phyloP scores from a whole-genome alignment of 2,113 vertebrate genomes.

The Rhegmatorhina hoffmannsi region DNA sequence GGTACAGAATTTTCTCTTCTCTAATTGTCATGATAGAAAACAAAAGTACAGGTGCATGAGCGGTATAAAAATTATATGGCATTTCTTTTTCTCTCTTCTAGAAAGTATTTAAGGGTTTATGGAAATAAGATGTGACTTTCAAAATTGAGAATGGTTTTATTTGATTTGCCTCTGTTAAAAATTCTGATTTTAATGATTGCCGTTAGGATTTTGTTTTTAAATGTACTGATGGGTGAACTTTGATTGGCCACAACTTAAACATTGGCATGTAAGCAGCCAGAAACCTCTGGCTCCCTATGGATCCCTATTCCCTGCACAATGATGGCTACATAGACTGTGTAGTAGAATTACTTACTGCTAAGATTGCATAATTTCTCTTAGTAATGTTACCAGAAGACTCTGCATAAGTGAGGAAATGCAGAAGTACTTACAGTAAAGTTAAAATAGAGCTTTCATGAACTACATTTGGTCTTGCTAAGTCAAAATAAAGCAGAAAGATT shows the following conservation, averaged over 20 bases:
- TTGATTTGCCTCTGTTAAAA: background rate
- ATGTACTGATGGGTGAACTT: background rate
- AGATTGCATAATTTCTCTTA: background rate
- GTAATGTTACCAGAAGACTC: background rate
- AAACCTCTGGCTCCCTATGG: background rate
- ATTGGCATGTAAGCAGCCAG: background rate
- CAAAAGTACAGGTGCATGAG: background rate
- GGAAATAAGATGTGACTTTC: background rate
- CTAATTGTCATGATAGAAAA: background rate
- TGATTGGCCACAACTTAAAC: background rate
- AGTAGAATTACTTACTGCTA: background rate
- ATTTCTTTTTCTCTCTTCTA: background rate
- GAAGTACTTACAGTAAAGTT: background rate
- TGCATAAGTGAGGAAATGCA: background rate
- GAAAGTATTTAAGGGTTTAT: background rate
- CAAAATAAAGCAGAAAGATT: background rate
- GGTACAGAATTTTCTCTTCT: background rate
- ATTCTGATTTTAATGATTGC: background rate
- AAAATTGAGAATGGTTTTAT: background rate
- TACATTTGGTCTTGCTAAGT: background rate
- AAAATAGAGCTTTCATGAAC: background rate
- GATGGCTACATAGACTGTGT: background rate
- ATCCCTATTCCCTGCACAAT: background rate
- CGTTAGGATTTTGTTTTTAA: background rate
- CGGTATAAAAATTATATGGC: background rate